Evolutionary conservation across 2,888 invertebrate genomes (phyloP).

Genomic region (Drosophila pegasa): DNA sequence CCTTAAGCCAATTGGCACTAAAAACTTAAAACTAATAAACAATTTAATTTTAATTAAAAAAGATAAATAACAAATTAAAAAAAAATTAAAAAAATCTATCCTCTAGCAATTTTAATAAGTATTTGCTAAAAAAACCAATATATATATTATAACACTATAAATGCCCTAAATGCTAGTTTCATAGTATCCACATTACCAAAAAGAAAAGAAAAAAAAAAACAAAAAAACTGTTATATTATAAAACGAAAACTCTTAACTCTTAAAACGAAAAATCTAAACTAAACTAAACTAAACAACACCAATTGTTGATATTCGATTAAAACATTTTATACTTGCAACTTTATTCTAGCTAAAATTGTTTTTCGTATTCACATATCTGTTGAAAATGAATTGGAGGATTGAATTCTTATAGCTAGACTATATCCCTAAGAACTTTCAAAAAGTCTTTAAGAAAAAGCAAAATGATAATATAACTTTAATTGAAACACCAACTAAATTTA

Average conservation of each 20-base stretch:
- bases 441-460: slow-evolving; percentile 24
- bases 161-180: slow-evolving; percentile 60
- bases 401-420: slow-evolving; percentile 34
- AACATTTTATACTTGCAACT: slow-evolving; percentile 53
- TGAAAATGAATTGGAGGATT: slow-evolving; percentile 51
- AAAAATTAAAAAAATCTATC: slow-evolving; percentile 31
- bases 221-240: slow-evolving; percentile 47
- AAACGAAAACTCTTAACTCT: slow-evolving; percentile 35
- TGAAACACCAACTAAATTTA: slow-evolving; percentile 51
- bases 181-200: slow-evolving; percentile 50
- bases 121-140: slow-evolving; percentile 19
- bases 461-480: slow-evolving; percentile 10
- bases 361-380: slow-evolving; percentile 77
- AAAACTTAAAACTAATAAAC: slow-evolving; percentile 68
- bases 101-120: slow-evolving; percentile 38
- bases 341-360: slow-evolving; percentile 28
- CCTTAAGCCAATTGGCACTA: slow-evolving; percentile 85
- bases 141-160: slow-evolving; percentile 21
- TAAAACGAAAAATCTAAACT: slow-evolving; percentile 7
- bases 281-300: slow-evolving; percentile 40
- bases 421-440: slow-evolving; percentile 40
- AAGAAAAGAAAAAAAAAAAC: slow-evolving; percentile 28
- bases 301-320: slow-evolving; percentile 71
- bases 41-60: slow-evolving; percentile 45
- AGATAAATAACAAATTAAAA: neutral